These are phyloP conservation scores for Zenarchopterus dispar DNA, from an alignment of 2,797 vertebrate species.

Conservation along the genomic window DNA sequence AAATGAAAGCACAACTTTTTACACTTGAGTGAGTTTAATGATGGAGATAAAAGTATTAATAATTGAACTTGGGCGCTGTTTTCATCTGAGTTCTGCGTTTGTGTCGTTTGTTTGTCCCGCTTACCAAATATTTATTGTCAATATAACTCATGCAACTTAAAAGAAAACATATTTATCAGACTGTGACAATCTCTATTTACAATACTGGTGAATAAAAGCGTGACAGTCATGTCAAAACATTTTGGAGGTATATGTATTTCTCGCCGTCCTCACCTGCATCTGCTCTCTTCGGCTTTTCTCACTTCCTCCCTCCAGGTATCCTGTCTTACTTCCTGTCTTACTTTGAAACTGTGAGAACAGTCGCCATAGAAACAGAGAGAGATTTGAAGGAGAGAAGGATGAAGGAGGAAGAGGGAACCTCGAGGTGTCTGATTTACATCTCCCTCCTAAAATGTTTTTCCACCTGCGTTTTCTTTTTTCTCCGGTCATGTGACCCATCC, in stretches of 20 bases:
- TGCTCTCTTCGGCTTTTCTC: conserved; percentile 38
- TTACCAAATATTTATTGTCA: background rate
- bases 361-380: conserved; percentile 79
- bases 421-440: conserved; percentile 16
- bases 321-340: conserved; percentile 58
- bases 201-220: no score
- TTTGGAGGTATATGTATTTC: no score
- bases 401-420: conserved; percentile 25
- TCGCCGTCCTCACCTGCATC: conserved; percentile 32
- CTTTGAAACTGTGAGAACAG: conserved; percentile 61
- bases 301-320: conserved; percentile 67
- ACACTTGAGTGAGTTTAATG: background rate
- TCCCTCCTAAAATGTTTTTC: conserved; percentile 20
- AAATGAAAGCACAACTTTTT: background rate
- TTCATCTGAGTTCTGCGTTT: background rate
- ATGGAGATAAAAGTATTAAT: background rate
- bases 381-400: conserved; percentile 4
- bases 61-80: conserved; percentile 1
- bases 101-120: conserved; percentile 1
- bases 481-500: conserved; percentile 33
- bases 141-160: background rate
- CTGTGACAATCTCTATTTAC: no score
- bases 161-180: no score
- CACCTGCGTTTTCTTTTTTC: conserved; percentile 13
- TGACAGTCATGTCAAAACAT: no score